phyloP scores from a whole-genome alignment of 2,888 invertebrate species.

The Cosmorhoe ocellata region DNA sequence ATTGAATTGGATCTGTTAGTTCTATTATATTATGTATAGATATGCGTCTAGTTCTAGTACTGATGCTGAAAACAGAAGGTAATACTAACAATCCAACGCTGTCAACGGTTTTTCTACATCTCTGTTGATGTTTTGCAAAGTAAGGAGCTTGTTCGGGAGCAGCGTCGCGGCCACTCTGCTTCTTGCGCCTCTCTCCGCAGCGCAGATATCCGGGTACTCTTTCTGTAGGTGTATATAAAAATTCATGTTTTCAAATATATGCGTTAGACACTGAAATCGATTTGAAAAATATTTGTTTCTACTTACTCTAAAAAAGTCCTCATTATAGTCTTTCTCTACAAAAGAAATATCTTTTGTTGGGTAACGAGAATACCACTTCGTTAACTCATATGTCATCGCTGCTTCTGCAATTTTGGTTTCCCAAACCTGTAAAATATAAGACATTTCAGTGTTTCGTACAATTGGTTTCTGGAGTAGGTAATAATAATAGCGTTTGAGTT shows the following conservation, averaged over 20 bases:
- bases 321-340: conserved; percentile 51
- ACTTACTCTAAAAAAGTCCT: conserved; percentile 41
- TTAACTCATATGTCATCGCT: conserved; percentile 83
- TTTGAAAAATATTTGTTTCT: background rate
- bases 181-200: conserved; percentile 1
- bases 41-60: no score
- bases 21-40: no score
- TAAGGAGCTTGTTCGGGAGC: background rate
- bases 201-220: conserved; percentile 1
- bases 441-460: background rate
- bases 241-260: no score
- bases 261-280: no score
- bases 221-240: conserved; percentile 24
- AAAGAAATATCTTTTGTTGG: conserved; percentile 53
- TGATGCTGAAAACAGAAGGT: background rate
- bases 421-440: conserved; percentile 80
- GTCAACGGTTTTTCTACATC: background rate
- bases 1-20: background rate
- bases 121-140: background rate
- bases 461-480: background rate
- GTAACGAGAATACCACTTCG: conserved; percentile 52
- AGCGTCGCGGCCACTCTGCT: conserved; percentile 2
- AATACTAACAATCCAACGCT: conserved; percentile 1
- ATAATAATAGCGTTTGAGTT: no score
- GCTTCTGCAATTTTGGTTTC: conserved; percentile 89